Percentiles rank a stretch among this genome's conserved stretches.
Conservation (phyloP, 1,140 invertebrate species). For the Aphidius ervi region DNA sequence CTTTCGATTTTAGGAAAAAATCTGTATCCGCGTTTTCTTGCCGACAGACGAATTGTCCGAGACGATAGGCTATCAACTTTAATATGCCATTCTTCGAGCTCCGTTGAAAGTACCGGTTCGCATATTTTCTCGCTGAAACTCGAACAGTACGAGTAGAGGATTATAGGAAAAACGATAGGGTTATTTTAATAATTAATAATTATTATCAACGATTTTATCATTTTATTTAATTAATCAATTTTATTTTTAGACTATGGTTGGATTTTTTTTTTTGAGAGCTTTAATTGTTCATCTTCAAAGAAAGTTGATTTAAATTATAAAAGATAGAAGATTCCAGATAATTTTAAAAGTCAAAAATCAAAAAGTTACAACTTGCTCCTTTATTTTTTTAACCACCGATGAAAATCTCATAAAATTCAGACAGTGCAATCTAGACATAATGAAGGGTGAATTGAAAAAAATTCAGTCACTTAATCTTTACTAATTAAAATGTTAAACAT, state of each 20-base stretch:
- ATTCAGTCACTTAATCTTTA: background rate
- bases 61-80: constrained; percentile 49
- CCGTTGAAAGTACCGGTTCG: constrained; percentile 49
- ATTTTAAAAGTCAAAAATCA: no score
- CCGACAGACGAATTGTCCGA: constrained; percentile 49
- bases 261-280: background rate
- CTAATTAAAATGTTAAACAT: background rate
- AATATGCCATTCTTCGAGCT: constrained; percentile 49
- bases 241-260: background rate
- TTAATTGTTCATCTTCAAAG: no score
- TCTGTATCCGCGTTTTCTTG: constrained; percentile 50
- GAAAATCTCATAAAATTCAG: no score
- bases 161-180: constrained; percentile 10
- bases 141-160: constrained; percentile 34
- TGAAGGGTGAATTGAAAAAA: no score
- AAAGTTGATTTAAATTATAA: no score
- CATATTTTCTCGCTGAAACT: constrained; percentile 50
- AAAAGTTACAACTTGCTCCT: no score
- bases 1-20: constrained; percentile 51
- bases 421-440: no score
- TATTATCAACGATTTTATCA: background rate
- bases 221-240: background rate
- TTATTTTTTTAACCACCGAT: no score
- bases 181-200: constrained; percentile 9
- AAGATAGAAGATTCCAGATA: no score